Evolutionary conservation across 2,797 vertebrate genomes (phyloP).

Genomic region (Darevskia mixta): DNA sequence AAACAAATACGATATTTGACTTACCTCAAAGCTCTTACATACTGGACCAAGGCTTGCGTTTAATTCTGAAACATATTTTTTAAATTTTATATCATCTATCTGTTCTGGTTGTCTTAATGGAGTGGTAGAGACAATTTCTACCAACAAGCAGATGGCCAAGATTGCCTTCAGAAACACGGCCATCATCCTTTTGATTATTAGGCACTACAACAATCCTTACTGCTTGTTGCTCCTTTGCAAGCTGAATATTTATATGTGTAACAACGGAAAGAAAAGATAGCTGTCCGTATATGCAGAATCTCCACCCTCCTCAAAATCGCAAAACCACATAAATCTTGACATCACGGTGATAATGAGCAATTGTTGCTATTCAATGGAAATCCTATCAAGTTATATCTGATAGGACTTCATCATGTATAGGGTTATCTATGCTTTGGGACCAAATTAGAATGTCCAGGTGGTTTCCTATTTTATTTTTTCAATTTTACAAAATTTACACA

Average conservation of each 20-base stretch:
- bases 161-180: neutral
- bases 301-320: neutral
- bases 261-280: neutral
- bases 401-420: too few species aligned
- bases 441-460: too few species aligned
- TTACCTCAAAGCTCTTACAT: neutral
- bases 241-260: slow-evolving; percentile 30
- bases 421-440: too few species aligned
- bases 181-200: neutral
- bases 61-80: too few species aligned
- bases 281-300: neutral
- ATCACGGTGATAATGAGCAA: neutral
- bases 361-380: neutral
- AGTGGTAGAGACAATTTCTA: neutral
- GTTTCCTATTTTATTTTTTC: too few species aligned
- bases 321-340: slow-evolving; percentile 13
- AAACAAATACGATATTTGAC: neutral
- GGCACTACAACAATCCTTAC: neutral
- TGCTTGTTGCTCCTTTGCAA: neutral
- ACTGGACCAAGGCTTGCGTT: rapidly evolving
- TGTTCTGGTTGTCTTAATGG: rapidly evolving
- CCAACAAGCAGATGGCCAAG: neutral
- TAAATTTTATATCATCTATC: too few species aligned
- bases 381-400: too few species aligned
- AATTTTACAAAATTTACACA: too few species aligned